phyloP scores from a whole-genome alignment of 2,797 vertebrate genomes.

The Anisognathus igniventris region DNA sequence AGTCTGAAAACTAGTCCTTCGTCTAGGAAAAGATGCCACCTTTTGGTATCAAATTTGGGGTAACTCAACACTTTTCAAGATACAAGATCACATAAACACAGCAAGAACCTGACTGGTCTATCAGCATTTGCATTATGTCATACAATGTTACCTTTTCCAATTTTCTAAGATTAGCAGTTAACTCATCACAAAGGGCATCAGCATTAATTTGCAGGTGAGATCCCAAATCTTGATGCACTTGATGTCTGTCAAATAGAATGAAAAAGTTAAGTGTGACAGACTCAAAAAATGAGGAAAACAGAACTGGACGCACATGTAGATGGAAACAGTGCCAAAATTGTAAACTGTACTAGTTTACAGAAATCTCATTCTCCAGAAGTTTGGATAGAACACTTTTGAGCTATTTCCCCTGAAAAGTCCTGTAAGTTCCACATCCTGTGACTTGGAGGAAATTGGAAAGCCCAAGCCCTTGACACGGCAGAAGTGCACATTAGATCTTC shows the following conservation, averaged over 20 bases:
- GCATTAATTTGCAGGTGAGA: constrained; percentile 72
- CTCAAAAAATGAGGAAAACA: not conserved
- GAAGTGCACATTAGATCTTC: not conserved
- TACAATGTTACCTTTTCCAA: constrained; percentile 85
- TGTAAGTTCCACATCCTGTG: not conserved
- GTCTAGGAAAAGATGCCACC: not conserved
- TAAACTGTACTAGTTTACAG: not conserved
- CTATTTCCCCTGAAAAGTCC: not conserved
- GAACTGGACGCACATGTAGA: not conserved
- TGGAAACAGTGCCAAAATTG: not conserved
- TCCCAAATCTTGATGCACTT: constrained; percentile 49
- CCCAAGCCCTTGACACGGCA: not conserved
- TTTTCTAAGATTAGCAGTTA: constrained; percentile 86
- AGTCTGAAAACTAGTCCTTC: not conserved
- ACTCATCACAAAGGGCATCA: constrained; percentile 81
- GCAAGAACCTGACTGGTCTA: not conserved
- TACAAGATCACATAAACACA: not conserved
- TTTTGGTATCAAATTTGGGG: not conserved
- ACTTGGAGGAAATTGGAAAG: not conserved
- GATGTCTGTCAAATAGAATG: constrained; percentile 67
- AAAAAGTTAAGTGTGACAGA: not conserved
- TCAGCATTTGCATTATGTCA: not conserved
- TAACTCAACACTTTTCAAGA: not conserved
- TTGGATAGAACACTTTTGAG: not conserved
- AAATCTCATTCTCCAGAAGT: not conserved